Evolutionary conservation across 1,140 invertebrate genomes (phyloP), one percentile per base, ranked within the genome.

Genomic region (Zaprionus ornatus): DNA sequence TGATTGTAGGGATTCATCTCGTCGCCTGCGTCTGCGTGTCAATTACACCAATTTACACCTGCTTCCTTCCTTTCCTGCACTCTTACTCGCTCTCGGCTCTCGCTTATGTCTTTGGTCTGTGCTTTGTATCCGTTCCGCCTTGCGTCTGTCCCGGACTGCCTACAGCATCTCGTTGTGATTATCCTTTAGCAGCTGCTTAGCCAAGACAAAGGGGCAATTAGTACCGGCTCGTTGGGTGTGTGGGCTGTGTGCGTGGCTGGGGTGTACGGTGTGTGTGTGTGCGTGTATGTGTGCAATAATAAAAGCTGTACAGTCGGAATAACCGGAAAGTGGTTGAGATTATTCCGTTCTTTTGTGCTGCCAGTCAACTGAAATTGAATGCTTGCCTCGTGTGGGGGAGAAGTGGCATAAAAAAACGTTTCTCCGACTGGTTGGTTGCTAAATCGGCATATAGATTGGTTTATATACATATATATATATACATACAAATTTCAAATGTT

Each of bases 1-100:
- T 69, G 19, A 21, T 59, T 91, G 52, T 91, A 91, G 69, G 87
- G 87, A 91, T 91, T 91, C 87, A 91, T 91, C 71, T 55, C 27
- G 15, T 15, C 45, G 35, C 52, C 61, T 59, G 15, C 23, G 40
- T 62, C 15, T 48, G 32, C 27, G 15, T 55, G 19, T 57, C 63
- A 25, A 42, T n/a, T 59, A 21, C 3, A 45, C n/a, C 6, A 56
- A 42, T 35, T 29, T n/a, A 54, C 50, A 23, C 23, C 63, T 29
- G 55, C 23, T 55, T 62, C 50, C 23, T 67, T 19, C 19, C 12
- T 54, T 5, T 27, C n/a, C 23, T 62, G 25, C 37, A 35, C 65
- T 69, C 37, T 13, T 61, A 35, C 59, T 69, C 37, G n/a, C 68
- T 60, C 45, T 57, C 35, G 42, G 19, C 32, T n/a, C 12, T 57